Evolutionary conservation across 2,797 vertebrate species (phyloP).

Genomic region (Megaceryle alcyon): DNA sequence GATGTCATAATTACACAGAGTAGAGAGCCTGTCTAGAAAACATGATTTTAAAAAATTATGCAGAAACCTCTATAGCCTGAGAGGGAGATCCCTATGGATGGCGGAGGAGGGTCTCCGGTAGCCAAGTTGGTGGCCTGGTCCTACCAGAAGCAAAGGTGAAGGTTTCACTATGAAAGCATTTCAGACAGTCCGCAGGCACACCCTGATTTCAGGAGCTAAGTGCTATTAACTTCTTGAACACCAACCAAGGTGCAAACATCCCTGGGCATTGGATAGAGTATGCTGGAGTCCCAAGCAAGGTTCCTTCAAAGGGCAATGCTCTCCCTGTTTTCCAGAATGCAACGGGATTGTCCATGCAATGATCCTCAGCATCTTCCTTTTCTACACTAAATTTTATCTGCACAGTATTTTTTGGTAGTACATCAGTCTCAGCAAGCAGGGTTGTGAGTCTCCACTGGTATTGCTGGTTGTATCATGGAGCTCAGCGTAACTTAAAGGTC

Average conservation of each 20-base stretch:
- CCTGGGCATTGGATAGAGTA: not conserved
- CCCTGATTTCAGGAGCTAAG: not conserved
- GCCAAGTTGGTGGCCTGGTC: accelerated
- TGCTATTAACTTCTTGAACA: not conserved
- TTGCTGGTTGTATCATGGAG: accelerated
- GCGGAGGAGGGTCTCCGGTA: not conserved
- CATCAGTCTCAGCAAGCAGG: not conserved
- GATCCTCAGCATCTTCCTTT: not conserved
- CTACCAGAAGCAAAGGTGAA: not conserved
- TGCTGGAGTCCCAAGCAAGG: not conserved
- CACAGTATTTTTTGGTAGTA: not conserved
- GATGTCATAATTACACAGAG: not conserved
- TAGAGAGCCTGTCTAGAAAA: not conserved
- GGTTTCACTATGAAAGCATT: not conserved
- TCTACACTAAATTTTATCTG: not conserved
- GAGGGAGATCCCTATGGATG: not conserved
- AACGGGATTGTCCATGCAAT: not conserved
- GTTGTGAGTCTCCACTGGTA: not conserved
- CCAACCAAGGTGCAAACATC: not conserved
- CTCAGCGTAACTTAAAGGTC: not conserved
- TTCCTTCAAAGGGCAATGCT: not conserved
- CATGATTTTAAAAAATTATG: not conserved
- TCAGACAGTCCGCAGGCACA: not conserved
- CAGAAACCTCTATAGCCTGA: not conserved
- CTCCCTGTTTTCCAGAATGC: not conserved